These are phyloP conservation scores for Metellina segmentata DNA, from an alignment of 2,888 invertebrate species.

Conservation along the genomic window DNA sequence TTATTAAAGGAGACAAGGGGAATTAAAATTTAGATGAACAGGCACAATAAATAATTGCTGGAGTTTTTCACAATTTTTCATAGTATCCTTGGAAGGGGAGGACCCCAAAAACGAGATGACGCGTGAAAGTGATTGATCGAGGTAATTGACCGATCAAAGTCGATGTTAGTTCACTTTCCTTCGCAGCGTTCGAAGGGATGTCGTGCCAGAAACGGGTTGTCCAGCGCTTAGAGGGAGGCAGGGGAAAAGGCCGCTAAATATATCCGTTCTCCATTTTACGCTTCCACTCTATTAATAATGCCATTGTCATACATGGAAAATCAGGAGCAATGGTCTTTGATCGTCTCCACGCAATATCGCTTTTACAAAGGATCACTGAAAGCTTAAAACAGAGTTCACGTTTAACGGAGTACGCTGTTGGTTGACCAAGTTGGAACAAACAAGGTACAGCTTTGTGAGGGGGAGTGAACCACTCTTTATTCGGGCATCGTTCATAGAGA, in stretches of 20 bases:
- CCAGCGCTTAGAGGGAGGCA: neutral
- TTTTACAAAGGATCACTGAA: neutral
- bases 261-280: slow-evolving; percentile 5
- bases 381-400: too few relatives aligned
- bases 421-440: too few relatives aligned
- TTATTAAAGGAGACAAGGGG: too few relatives aligned
- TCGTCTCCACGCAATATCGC: neutral
- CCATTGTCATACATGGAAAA: neutral
- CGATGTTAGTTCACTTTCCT: slow-evolving; percentile 15
- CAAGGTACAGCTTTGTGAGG: too few relatives aligned
- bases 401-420: too few relatives aligned
- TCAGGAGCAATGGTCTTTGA: neutral
- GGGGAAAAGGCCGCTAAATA: slow-evolving; percentile 30
- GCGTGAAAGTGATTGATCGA: neutral
- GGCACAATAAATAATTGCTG: neutral
- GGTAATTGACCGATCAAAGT: slow-evolving; percentile 7
- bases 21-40: neutral
- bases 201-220: slow-evolving; percentile 2
- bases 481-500: too few relatives aligned
- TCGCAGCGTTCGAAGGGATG: neutral
- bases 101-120: too few relatives aligned
- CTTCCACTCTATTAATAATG: slow-evolving; percentile 3
- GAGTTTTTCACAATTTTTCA: neutral
- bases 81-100: neutral
- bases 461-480: too few relatives aligned